Percentiles rank a stretch among this genome's conserved stretches.
Evolutionary conservation across 2,888 invertebrate genomes (phyloP).

Genomic region (Trissoscelio sp.): DNA sequence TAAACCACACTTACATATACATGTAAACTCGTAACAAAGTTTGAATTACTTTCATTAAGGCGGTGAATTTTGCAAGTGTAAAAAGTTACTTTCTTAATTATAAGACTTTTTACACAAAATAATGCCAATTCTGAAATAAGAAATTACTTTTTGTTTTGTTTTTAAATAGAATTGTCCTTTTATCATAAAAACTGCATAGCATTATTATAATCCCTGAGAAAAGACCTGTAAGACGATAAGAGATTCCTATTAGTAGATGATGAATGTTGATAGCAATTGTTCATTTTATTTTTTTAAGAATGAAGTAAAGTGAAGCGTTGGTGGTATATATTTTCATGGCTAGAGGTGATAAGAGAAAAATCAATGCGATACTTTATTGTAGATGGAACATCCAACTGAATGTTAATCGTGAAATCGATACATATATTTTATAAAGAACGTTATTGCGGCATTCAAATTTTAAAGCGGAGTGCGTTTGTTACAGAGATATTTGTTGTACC

Average conservation of each 20-base stretch:
- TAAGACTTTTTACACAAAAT: no score
- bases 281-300: conserved; percentile 52
- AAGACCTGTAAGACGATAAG: conserved; percentile 1
- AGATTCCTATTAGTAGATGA: conserved; percentile 38
- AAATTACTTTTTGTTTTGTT: no score
- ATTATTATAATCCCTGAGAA: conserved; percentile 6
- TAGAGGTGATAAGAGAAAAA: conserved; percentile 5
- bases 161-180: no score
- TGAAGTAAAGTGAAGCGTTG: not conserved
- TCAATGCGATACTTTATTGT: not conserved
- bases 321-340: conserved; percentile 21
- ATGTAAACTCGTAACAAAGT: no score
- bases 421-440: conserved; percentile 52
- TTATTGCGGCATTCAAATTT: conserved; percentile 43
- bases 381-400: conserved; percentile 6
- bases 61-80: no score
- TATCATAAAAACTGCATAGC: conserved; percentile 30
- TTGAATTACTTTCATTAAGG: no score
- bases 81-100: no score
- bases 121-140: no score
- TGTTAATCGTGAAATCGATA: conserved; percentile 24
- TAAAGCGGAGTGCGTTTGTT: not conserved
- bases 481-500: no score
- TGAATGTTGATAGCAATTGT: conserved; percentile 41
- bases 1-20: no score